Evolutionary conservation across 2,797 vertebrate genomes (phyloP), one percentile per base, ranked within the genome.

Genomic region (Sebastes matsubarae): DNA sequence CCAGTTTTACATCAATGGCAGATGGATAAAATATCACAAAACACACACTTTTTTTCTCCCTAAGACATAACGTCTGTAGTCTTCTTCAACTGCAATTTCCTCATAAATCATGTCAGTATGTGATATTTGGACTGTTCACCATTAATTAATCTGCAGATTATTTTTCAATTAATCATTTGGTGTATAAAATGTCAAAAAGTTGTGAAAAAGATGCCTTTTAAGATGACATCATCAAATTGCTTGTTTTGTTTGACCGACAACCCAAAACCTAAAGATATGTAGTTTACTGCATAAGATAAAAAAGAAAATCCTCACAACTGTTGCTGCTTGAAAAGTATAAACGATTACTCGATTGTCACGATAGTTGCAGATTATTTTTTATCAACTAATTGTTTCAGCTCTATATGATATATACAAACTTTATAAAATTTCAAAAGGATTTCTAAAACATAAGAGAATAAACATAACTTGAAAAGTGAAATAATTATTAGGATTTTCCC

Each of bases 1-100:
- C 68, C 64, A 64, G 82, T 90, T 90, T 88, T 80, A 87, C 82
- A 87, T 93, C 88, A 87, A 81, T 69, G 69, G 79, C 77, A 77
- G 71, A 80, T 54, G 71, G 73, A 84, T 66, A 46, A 80, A 88
- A 85, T 68, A 87, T 71, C 30, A 71, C 27, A 76, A 69, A 71
- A 82, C 6, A 68, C 20, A 66, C 59, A 30, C 36, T 27, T n/a
- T 36, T 55, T 57, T 79, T 74, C n/a, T 32, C 38, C 50, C 20
- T n/a, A 52, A 52, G 8, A 72, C 18, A 36, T 46, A 25, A 59
- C 7, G 9, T 69, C 6, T 36, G 58, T 29, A 59, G 54, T 24
- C n/a, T 68, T 24, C 25, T 77, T 75, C 24, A 42, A 65, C 65
- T n/a, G 34, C 65, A 76, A 12, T 13, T 65, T 87, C 81, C 38